A percentile compares a stretch with the other conserved stretches of the same genome.
These are phyloP conservation scores for Siderastrea radians DNA, from an alignment of 92 coral and sea anemone genomes.

Conservation along the genomic window DNA sequence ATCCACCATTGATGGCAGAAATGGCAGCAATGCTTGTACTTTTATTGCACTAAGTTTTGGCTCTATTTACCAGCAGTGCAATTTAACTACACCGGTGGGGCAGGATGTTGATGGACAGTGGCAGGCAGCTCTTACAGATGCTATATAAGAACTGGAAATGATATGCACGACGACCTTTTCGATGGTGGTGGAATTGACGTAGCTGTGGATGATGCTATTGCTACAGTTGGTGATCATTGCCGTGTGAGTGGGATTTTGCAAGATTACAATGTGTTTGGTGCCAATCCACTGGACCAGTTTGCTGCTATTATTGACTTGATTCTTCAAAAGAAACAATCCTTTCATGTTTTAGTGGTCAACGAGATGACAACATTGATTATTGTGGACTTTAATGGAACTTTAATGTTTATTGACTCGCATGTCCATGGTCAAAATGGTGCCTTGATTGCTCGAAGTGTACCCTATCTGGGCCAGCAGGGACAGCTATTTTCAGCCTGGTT, in stretches of 20 bases:
- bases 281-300: not conserved
- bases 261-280: conserved; percentile 3
- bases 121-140: not conserved
- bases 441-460: conserved; percentile 16
- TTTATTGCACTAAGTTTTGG: conserved; percentile 11
- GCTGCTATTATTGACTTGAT: not conserved
- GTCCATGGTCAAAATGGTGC: conserved; percentile 25
- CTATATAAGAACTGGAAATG: conserved; percentile 6
- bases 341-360: conserved; percentile 6
- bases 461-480: not conserved
- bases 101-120: not conserved
- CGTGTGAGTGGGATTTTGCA: not conserved
- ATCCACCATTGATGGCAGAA: conserved; percentile 39
- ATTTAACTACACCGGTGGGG: not conserved
- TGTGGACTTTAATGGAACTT: not conserved
- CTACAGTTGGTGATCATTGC: not conserved
- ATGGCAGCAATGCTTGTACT: conserved; percentile 54
- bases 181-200: conserved; percentile 5
- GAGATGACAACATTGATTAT: conserved; percentile 27
- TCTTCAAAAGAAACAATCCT: not conserved
- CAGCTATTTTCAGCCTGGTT: not conserved
- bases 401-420: conserved; percentile 43
- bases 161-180: conserved; percentile 13
- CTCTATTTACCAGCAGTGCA: not conserved
- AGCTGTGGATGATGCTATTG: conserved; percentile 11